phyloP scores from a whole-genome alignment of 2,888 invertebrate species.

The Galerucella nymphaeae region DNA sequence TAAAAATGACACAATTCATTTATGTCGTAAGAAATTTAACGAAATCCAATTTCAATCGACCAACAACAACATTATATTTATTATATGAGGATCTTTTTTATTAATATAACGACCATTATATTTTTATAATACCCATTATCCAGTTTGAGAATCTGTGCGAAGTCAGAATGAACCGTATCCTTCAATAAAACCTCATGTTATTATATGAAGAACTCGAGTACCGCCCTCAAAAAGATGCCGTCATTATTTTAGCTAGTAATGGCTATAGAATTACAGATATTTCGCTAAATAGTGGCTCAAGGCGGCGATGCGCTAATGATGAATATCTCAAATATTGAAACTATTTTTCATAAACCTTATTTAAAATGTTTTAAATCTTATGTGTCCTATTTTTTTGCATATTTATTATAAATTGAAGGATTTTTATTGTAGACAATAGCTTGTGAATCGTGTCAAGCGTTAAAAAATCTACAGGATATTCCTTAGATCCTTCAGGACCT shows the following conservation, averaged over 20 bases:
- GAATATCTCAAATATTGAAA: conserved; percentile 52
- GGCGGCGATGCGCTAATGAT: conserved; percentile 46
- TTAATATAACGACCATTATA: conserved; percentile 19
- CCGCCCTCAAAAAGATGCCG: conserved; percentile 47
- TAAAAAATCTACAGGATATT: too few relatives aligned
- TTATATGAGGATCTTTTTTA: background rate
- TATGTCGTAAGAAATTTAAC: background rate
- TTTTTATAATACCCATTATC: conserved; percentile 28
- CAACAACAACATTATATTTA: background rate
- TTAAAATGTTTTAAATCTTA: background rate
- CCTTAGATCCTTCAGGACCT: too few relatives aligned
- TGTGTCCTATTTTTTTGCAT: too few relatives aligned
- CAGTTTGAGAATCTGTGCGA: conserved; percentile 28
- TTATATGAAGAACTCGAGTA: conserved; percentile 44
- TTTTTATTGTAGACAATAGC: too few relatives aligned
- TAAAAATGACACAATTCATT: background rate
- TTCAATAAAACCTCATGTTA: conserved; percentile 45
- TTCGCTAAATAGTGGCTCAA: conserved; percentile 51
- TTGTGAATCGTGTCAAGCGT: too few relatives aligned
- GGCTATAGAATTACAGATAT: conserved; percentile 54
- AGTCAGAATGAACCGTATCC: conserved; percentile 50
- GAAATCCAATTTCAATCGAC: conserved; percentile 2
- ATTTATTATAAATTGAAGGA: too few relatives aligned
- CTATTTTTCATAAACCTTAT: conserved; percentile 31
- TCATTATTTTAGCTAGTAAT: conserved; percentile 52